Conservation (phyloP, 2,888 invertebrate genomes). For the Steinernema carpocapsae region DNA sequence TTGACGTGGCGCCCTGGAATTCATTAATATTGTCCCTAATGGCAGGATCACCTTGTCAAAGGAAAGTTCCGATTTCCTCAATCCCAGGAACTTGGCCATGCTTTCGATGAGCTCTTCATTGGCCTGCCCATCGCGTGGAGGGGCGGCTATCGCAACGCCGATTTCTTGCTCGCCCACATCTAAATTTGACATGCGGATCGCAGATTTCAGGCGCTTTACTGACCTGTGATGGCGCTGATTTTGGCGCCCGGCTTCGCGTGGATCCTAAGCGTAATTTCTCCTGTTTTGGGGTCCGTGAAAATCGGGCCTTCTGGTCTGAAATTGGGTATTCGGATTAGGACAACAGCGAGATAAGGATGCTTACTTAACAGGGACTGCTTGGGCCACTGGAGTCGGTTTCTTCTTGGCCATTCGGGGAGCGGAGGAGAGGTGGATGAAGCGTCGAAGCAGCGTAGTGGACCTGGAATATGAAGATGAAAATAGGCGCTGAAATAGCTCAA, state of each 20-base stretch:
- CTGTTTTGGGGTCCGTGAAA: conserved; percentile 62
- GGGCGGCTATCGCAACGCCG: conserved; percentile 80
- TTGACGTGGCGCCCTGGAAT: conserved; percentile 59
- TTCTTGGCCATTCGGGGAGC: background rate
- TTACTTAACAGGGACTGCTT: background rate
- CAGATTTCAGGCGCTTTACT: no score
- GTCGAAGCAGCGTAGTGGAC: no score
- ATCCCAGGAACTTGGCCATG: conserved; percentile 76
- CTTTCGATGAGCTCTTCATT: conserved; percentile 80
- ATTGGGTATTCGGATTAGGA: background rate
- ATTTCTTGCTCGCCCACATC: conserved; percentile 73
- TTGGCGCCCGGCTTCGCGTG: conserved; percentile 81
- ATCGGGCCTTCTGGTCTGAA: background rate
- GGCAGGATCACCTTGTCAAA: conserved; percentile 74
- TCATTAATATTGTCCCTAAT: conserved; percentile 11
- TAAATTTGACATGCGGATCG: conserved; percentile 33
- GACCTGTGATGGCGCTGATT: conserved; percentile 77
- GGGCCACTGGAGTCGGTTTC: background rate
- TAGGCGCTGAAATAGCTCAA: no score
- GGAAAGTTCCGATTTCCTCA: conserved; percentile 78
- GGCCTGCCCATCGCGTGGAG: conserved; percentile 83
- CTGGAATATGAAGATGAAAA: no score
- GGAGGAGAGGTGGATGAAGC: no score
- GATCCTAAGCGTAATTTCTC: conserved; percentile 76
- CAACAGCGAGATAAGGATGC: background rate